These are phyloP conservation scores for Chymomyza costata DNA, from an alignment of 1,140 invertebrate genomes.

Conservation along the genomic window DNA sequence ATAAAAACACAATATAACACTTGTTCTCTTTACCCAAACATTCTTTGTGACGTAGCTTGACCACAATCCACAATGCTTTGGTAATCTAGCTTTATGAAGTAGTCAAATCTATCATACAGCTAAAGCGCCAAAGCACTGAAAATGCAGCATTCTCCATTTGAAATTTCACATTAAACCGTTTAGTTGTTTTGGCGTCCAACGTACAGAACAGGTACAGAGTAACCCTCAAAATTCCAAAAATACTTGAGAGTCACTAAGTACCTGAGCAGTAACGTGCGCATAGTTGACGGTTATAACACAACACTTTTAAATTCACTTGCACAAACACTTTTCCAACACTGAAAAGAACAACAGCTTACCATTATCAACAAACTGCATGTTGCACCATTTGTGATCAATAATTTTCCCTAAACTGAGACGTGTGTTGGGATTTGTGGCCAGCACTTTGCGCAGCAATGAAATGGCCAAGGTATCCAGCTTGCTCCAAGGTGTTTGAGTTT, in stretches of 20 bases:
- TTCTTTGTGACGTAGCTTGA: no score
- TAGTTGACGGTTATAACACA: background rate
- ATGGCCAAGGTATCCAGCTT: conserved; percentile 87
- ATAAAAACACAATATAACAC: background rate
- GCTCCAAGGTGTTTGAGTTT: conserved; percentile 85
- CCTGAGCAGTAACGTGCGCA: conserved; percentile 77
- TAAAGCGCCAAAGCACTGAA: conserved; percentile 93
- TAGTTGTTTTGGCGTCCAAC: conserved; percentile 10
- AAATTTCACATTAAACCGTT: background rate
- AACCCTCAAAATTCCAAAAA: conserved; percentile 75
- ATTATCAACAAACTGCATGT: conserved; percentile 77
- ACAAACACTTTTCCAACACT: background rate
- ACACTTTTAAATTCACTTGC: background rate
- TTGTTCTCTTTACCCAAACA: no score
- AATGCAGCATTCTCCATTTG: conserved; percentile 21
- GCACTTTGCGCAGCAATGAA: conserved; percentile 84
- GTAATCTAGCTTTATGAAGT: conserved; percentile 96
- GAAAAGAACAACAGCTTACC: conserved; percentile 73
- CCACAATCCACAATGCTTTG: conserved; percentile 83
- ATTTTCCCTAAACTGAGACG: conserved; percentile 84
- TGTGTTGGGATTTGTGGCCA: conserved; percentile 80
- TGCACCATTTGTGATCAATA: conserved; percentile 86
- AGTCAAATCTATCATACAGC: conserved; percentile 88
- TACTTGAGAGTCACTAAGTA: conserved; percentile 89
- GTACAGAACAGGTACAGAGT: conserved; percentile 76